Evolutionary conservation across 2,888 invertebrate genomes (phyloP), one percentile per base, ranked within the genome.

Genomic region (Empis livida): DNA sequence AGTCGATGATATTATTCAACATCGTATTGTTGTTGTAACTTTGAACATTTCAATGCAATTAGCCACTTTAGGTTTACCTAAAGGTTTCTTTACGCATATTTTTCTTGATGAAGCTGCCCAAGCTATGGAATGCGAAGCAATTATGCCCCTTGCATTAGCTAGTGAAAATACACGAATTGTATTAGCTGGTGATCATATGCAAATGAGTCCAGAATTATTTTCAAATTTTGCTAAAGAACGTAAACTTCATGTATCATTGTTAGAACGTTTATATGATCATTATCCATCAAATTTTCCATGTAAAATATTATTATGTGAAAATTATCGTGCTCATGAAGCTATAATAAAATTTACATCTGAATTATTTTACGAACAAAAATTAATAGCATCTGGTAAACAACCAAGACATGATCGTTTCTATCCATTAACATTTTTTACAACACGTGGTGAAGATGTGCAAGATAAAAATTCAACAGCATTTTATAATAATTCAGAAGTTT

Each of bases 51-150:
- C 88, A 8, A 80, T 84, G 69, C 80, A 80, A 58, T 68, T 89
- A 44, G 78, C 81, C 39, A 76, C 80, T 5, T 65, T 87, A 56
- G 79, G 80, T 17, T 66, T 84, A 38, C 76, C 77, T 6, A 76
- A 76, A 65, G 83, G 82, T 59, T 65, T 65, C 43, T 65, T 88
- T 59, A 85, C 84, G 0, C 89, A 90, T 65, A 85, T 90, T 52
- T 74, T 90, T 48, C 71, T 90, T 44, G 90, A 90, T 64, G 90
- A 90, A 71, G 89, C 89, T 0, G 89, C 89, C 0, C 89, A 90
- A 63, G 86, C 87, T 0, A 79, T 88, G 73, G 90, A 90, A 66
- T 84, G 84, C 67, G 89, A 89, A 65, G 84, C 85, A 1, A 77
- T 89, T 13, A 84, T 85, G 68, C 87, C 89, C 0, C 61, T 90